Evolutionary conservation across 2,888 invertebrate species (phyloP).

Genomic region (Rhamphomyia laevipes): DNA sequence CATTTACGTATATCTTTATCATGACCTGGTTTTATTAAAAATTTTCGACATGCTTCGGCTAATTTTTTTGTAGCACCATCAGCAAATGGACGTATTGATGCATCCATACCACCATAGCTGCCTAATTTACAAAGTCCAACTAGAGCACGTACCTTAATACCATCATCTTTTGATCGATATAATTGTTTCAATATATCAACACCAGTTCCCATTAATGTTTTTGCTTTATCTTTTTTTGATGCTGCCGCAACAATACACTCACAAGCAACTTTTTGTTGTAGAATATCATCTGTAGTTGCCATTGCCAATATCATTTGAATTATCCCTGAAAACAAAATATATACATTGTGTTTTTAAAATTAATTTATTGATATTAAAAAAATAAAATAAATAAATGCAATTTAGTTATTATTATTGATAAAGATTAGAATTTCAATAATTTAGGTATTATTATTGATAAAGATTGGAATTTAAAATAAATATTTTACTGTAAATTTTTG

Average conservation of each 20-base stretch:
- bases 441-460: no score
- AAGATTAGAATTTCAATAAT: no score
- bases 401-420: background rate
- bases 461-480: no score
- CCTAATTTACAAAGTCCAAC: slow-evolving; percentile 95
- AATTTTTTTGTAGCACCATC: slow-evolving; percentile 88
- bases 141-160: slow-evolving; percentile 75
- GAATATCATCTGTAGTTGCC: slow-evolving; percentile 82
- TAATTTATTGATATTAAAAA: no score
- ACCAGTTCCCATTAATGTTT: slow-evolving; percentile 77
- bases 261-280: slow-evolving; percentile 89
- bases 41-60: slow-evolving; percentile 87
- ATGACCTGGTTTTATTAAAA: slow-evolving; percentile 76
- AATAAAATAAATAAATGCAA: background rate
- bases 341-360: background rate
- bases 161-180: slow-evolving; percentile 81
- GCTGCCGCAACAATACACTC: slow-evolving; percentile 95
- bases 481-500: no score
- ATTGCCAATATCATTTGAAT: slow-evolving; percentile 94
- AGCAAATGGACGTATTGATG: slow-evolving; percentile 85
- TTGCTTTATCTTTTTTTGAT: slow-evolving; percentile 93
- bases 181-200: slow-evolving; percentile 86
- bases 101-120: slow-evolving; percentile 89
- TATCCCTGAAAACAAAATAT: slow-evolving; percentile 42
- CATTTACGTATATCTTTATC: slow-evolving; percentile 84